Base-by-base conservation (phyloP, 2,113 vertebrate species). In the Chinchilla lanigera region DNA sequence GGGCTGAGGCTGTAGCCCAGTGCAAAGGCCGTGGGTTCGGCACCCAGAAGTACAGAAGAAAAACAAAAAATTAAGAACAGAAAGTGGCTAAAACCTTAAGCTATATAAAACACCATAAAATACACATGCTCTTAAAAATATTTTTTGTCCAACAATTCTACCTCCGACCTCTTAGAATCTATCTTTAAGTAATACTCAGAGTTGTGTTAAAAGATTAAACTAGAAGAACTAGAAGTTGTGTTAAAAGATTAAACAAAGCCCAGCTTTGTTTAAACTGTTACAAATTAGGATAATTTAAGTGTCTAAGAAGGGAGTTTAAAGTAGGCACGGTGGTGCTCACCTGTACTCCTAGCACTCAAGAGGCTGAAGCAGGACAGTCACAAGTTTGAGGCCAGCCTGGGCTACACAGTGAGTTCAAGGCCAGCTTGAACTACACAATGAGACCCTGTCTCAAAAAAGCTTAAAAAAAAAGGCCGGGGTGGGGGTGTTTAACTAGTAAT, bases 221-320 rank as follows among this genome's bases (percentile, higher is more conserved):
- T 85, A 75, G 1, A 85, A 86, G 63, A 81, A 92, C n/a, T n/a
- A 63, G 81, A 82, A 30, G 44, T 61, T 63, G 38, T 69, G 10
- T 69, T 88, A 67, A 94, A 52, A 95, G 78, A 89, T 50, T 73
- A 94, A 88, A 69, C 30, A 30, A 26, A 93, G 50, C 16, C 47
- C 38, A 69, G 63, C 52, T 61, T 78, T 77, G 17, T 52, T 75
- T 86, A 54, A 77, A 38, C 24, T 71, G 69, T 56, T 93, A 61
- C 67, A 65, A 83, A 58, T 89, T n/a, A 95, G 38, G 54, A 33
- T 69, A 87, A 87, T 6, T 90, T 75, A 61, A 78, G 86, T 41
- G 50, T 85, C 63, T 73, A 78, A 89, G 33, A 75, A 81, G 65
- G 30, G 13, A 67, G 14, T 38, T 58, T 89, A 50, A 50, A 50